Base-by-base conservation (phyloP, 1,140 invertebrate species). In the Nymphalis io region DNA sequence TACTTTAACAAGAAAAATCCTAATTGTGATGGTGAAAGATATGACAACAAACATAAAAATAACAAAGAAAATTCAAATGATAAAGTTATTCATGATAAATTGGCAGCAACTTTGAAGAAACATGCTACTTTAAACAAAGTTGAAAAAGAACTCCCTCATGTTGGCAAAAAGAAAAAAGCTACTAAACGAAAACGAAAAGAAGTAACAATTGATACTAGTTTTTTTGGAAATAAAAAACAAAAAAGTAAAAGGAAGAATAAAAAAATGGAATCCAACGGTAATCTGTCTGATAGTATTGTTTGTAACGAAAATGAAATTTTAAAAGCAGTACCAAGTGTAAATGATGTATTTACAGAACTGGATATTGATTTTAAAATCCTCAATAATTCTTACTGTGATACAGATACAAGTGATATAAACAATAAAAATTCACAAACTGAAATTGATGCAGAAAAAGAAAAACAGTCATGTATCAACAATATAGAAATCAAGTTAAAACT, bases 291-390 rank as follows among this genome's bases (percentile, higher is more conserved):
- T 16, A 72, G 57, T 61, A 55, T 74, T 46, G 57, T 70, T 15
- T 39, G 16, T 46, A 38, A 66, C 55, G 72, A 74, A 58, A 76
- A 55, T 74, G 71, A 75, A 63, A 75, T 85, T 18, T 75, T 92
- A 33, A 86, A 91, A 68, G 84, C 74, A 48, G 79, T 92, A 18
- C 91, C 89, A 6, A 91, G 89, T 86, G 91, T 91, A 11, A 87
- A 91, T 79, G 89, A 91, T 81, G 73, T 82, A 48, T 92, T 85
- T 68, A 75, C 75, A 48, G 80, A 89, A 53, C 77, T 90, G 74
- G 80, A 80, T 40, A 83, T 88, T 44, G 76, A 87, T 77, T 87
- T 89, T 48, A 79, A 86, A 66, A 4, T 18, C 3, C 8, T 51
- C 8, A 51, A 11, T 18, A 18, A 51, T 51, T 51, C 16, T 12